These are phyloP conservation scores for Phoronis australis DNA, from an alignment of 2,888 invertebrate species.

Conservation along the genomic window DNA sequence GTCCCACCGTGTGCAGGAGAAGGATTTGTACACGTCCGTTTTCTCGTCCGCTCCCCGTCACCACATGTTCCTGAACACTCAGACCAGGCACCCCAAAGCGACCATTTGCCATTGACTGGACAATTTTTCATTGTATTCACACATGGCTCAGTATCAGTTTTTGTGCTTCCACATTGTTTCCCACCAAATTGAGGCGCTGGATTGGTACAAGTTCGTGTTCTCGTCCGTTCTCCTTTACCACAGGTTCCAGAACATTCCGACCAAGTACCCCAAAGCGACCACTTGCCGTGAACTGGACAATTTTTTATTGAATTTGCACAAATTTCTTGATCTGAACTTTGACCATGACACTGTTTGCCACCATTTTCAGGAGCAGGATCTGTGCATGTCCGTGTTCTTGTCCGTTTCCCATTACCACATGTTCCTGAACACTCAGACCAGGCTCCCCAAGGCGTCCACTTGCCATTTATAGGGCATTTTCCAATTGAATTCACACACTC, in stretches of 20 bases:
- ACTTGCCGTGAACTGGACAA: conserved; percentile 53
- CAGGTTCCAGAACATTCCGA: conserved; percentile 70
- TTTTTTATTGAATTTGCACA: conserved; percentile 21
- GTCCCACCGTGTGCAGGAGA: too few species aligned
- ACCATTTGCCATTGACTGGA: too few species aligned
- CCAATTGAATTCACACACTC: too few species aligned
- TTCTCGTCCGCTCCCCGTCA: too few species aligned
- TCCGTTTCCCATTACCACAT: conserved; percentile 79
- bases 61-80: too few species aligned
- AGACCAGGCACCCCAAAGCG: too few species aligned
- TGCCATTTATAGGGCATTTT: too few species aligned
- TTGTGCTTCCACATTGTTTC: conserved; percentile 70
- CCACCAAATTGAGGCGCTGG: conserved; percentile 57
- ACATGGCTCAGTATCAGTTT: too few species aligned
- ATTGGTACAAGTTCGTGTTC: conserved; percentile 67
- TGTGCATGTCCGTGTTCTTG: conserved; percentile 72
- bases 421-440: conserved; percentile 83
- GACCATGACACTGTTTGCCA: conserved; percentile 80
- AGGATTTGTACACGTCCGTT: too few species aligned
- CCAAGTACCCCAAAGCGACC: conserved; percentile 70
- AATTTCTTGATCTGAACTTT: conserved; percentile 67
- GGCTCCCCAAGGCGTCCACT: conserved; percentile 87
- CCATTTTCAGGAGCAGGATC: conserved; percentile 81
- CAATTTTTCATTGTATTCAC: too few species aligned
- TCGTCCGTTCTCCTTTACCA: conserved; percentile 63